Base-by-base conservation (phyloP, 2,113 vertebrate species). In the Dissostichus mawsoni region DNA sequence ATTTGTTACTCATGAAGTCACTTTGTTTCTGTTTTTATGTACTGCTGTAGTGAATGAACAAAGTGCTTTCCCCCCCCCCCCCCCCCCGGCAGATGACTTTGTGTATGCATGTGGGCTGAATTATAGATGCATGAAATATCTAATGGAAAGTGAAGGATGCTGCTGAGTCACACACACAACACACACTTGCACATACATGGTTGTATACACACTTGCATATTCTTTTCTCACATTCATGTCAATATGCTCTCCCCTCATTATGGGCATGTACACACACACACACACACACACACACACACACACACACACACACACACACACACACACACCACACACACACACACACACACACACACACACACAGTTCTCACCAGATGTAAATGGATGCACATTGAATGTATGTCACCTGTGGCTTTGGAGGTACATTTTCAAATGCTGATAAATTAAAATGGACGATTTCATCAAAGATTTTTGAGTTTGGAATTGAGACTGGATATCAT, bases 101-200 rank as follows among this genome's bases (percentile, higher is more conserved):
- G 25, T 70, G 73, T 52, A 76, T 83, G 59, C 71, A 80, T 82
- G 81, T 87, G 76, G 84, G 78, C 76, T 68, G 80, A 59, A 83
- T 89, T 90, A 87, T 64, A 75, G 80, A 93, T 88, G 86, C 84
- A 87, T 87, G 87, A 90, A 68, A 86, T 86, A 50, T 44, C 25
- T 67, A 84, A 89, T 89, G 74, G 65, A 84, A 80, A 78, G 64
- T 67, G 76, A 91, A 80, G 67, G 79, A 83, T 83, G 82, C 78
- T 90, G 90, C 83, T 89, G 92, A 88, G 85, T 80, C 77, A 58
- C 70, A 58, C 75, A 14, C 59, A 33, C 51, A 29, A 47, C 7
- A 77, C 17, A 53, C 55, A 64, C 14, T 3, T 47, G 70, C 8
- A 63, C 67, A 56, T 9, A 50, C 50, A 48, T 29, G 25, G 25